These are phyloP conservation scores for Lordiphosa stackelbergi DNA, from an alignment of 1,140 invertebrate genomes.

Conservation along the genomic window DNA sequence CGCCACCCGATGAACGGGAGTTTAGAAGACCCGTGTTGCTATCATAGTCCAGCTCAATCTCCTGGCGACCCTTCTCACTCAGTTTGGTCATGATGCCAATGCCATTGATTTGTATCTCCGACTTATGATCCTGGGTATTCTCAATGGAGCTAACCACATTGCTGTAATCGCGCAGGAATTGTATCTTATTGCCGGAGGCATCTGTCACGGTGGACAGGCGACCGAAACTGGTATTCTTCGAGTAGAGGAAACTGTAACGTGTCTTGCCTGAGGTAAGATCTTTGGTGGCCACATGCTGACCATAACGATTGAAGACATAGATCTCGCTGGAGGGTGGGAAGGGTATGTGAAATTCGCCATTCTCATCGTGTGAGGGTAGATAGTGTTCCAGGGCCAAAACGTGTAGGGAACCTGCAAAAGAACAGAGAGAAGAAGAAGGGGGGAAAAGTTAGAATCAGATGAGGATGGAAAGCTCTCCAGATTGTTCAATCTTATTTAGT, in stretches of 20 bases:
- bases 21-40: slow-evolving; percentile 88
- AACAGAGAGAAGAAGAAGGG: background rate
- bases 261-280: slow-evolving; percentile 94
- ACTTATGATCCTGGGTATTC: slow-evolving; percentile 95
- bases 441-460: background rate
- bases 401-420: slow-evolving; percentile 83
- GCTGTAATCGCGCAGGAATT: slow-evolving; percentile 93
- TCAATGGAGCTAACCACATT: slow-evolving; percentile 94
- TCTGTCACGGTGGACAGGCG: slow-evolving; percentile 95
- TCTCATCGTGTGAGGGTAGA: slow-evolving; percentile 91
- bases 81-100: slow-evolving; percentile 90
- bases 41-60: slow-evolving; percentile 91
- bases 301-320: slow-evolving; percentile 96
- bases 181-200: slow-evolving; percentile 94
- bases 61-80: slow-evolving; percentile 87
- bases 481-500: too few relatives aligned
- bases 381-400: slow-evolving; percentile 94
- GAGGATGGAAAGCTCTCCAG: too few relatives aligned
- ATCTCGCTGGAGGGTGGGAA: slow-evolving; percentile 94
- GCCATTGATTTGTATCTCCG: slow-evolving; percentile 91
- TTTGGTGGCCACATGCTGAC: slow-evolving; percentile 95
- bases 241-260: slow-evolving; percentile 96
- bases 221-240: slow-evolving; percentile 96
- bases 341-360: slow-evolving; percentile 94
- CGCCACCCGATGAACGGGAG: slow-evolving; percentile 87